Base-by-base conservation (phyloP, 1,140 invertebrate genomes). In the Diorhabda carinulata region DNA sequence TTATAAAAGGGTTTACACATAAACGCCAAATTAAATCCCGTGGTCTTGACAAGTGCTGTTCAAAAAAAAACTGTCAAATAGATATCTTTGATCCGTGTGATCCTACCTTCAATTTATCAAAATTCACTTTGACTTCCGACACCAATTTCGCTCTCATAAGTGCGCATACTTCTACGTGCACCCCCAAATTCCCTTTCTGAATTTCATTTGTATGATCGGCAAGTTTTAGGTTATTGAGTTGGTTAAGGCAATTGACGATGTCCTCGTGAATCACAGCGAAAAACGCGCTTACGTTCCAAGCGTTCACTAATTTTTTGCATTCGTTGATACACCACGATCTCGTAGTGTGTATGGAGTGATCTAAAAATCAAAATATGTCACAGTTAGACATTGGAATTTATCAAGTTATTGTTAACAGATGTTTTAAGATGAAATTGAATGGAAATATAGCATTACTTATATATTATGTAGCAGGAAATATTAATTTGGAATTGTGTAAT, bases 61-160 rank as follows among this genome's bases (percentile, higher is more conserved):
- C 25, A 25, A 25, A 25, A 25, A 25, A 25, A 25, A 25, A 25
- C 25, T 25, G 25, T 25, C 25, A 25, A 25, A 1, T 25, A 25
- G 25, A 25, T 25, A 25, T 25, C 25, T 25, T 25, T 25, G 25
- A 25, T 25, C 25, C 25, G 25, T 25, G 25, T 25, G 25, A 25
- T 25, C 47, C 63, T 72, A 91, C 90, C 84, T 91, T 90, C 40
- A 92, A 81, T 79, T 92, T 87, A 74, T 86, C 81, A 62, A 90
- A 86, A 75, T 92, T 92, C 2, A 83, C 86, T 76, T 87, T 88
- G 5, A 92, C 87, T 84, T 92, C 91, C 0, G 90, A 90, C 6
- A 90, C 87, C 40, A 93, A 82, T 79, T 92, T 92, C 40, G 88
- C 87, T 76, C 91, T 86, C 88, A 93, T 90, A 72, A 91, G 88